These are phyloP conservation scores for Datnioides undecimradiatus DNA, from an alignment of 2,113 vertebrate genomes.

Conservation along the genomic window DNA sequence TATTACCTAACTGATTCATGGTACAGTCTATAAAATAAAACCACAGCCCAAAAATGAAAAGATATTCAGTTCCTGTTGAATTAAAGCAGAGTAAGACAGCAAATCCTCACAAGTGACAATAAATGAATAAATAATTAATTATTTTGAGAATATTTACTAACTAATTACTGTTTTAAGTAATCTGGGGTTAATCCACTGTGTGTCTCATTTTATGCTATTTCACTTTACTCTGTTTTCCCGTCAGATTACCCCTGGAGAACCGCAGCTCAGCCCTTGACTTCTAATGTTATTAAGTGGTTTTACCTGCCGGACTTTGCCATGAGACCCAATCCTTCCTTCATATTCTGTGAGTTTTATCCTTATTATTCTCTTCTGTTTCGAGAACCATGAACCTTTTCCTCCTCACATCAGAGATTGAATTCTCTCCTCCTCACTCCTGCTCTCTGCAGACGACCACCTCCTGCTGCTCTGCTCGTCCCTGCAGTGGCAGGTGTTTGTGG, in stretches of 20 bases:
- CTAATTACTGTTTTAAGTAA: too few species aligned
- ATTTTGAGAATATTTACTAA: too few species aligned
- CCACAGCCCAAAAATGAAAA: too few species aligned
- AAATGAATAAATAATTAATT: too few species aligned
- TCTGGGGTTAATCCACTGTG: too few species aligned
- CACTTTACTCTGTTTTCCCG: background rate
- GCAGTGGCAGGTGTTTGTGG: constrained; percentile 85
- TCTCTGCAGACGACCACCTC: constrained; percentile 81
- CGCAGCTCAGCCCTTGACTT: constrained; percentile 72
- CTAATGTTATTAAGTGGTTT: constrained; percentile 87
- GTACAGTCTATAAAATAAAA: too few species aligned
- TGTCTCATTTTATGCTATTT: background rate
- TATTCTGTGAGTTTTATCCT: constrained; percentile 79
- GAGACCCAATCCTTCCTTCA: constrained; percentile 81
- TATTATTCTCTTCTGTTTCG: background rate
- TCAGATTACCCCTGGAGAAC: constrained; percentile 87
- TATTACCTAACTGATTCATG: too few species aligned
- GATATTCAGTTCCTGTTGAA: too few species aligned
- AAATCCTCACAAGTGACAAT: too few species aligned
- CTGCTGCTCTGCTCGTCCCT: constrained; percentile 85
- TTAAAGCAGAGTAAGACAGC: too few species aligned
- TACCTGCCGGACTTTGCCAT: constrained; percentile 86
- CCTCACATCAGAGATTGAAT: background rate
- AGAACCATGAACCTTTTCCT: background rate
- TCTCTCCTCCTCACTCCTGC: background rate